These are phyloP conservation scores for Lophius piscatorius DNA, from an alignment of 2,113 vertebrate species.

Conservation along the genomic window DNA sequence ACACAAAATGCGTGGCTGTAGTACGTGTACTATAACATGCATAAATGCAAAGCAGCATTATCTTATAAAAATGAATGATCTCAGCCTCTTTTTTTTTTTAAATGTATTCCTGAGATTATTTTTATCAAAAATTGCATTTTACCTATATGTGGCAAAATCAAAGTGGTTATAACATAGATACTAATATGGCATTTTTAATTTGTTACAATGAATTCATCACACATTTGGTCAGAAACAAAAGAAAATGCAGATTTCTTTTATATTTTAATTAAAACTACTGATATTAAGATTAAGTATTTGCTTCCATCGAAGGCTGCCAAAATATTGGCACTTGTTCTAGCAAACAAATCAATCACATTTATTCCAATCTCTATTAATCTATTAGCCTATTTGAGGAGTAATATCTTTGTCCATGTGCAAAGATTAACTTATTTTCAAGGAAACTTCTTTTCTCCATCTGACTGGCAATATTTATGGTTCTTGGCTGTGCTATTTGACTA, in stretches of 20 bases:
- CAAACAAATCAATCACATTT: background rate
- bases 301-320: constrained; percentile 3
- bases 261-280: background rate
- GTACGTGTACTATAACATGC: too few species aligned
- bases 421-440: constrained; percentile 4
- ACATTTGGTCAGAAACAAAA: background rate
- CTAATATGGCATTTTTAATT: constrained; percentile 1
- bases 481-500: constrained; percentile 27
- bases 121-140: background rate
- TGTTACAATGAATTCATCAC: background rate
- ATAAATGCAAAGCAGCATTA: too few species aligned
- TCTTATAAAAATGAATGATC: too few species aligned
- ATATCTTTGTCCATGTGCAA: constrained; percentile 4
- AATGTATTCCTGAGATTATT: background rate
- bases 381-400: constrained; percentile 2
- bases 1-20: too few species aligned
- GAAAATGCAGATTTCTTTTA: too few species aligned
- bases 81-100: background rate
- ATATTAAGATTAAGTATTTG: background rate
- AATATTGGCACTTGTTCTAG: constrained; percentile 10
- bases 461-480: constrained; percentile 7
- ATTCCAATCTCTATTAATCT: constrained; percentile 6
- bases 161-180: background rate
- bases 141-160: background rate
- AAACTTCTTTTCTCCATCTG: constrained; percentile 7